A percentile compares a stretch with the other conserved stretches of the same genome.
These are phyloP conservation scores for Drosophila sturtevanti DNA, from an alignment of 1,140 invertebrate species.

Conservation along the genomic window DNA sequence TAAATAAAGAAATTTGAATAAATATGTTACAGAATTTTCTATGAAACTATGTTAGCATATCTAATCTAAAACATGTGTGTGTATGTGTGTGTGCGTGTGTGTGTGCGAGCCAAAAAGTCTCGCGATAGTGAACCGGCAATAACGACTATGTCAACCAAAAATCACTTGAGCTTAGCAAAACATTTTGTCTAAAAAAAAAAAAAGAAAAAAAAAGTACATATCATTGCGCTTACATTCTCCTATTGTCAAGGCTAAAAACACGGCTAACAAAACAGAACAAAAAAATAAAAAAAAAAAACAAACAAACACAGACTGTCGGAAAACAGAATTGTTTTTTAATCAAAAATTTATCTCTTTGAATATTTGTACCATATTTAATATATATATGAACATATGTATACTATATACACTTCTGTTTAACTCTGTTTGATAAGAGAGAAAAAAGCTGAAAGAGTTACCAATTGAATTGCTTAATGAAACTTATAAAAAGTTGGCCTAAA, in stretches of 20 bases:
- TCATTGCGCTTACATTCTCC: not conserved
- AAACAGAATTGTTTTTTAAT: not conserved
- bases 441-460: too few species aligned
- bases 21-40: not conserved
- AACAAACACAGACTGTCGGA: not conserved
- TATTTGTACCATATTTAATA: not conserved
- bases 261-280: not conserved
- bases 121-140: not conserved
- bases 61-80: not conserved
- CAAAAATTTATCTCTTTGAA: not conserved
- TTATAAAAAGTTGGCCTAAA: too few species aligned
- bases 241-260: not conserved
- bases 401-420: too few species aligned
- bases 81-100: not conserved
- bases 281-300: not conserved
- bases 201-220: too few species aligned
- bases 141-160: conserved; percentile 1
- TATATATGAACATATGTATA: not conserved
- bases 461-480: too few species aligned
- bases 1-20: not conserved
- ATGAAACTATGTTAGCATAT: too few species aligned
- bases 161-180: not conserved
- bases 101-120: not conserved
- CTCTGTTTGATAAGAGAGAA: too few species aligned
- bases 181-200: too few species aligned